Conservation (phyloP, 2,113 vertebrate species). For the Macroglossus sobrinus region DNA sequence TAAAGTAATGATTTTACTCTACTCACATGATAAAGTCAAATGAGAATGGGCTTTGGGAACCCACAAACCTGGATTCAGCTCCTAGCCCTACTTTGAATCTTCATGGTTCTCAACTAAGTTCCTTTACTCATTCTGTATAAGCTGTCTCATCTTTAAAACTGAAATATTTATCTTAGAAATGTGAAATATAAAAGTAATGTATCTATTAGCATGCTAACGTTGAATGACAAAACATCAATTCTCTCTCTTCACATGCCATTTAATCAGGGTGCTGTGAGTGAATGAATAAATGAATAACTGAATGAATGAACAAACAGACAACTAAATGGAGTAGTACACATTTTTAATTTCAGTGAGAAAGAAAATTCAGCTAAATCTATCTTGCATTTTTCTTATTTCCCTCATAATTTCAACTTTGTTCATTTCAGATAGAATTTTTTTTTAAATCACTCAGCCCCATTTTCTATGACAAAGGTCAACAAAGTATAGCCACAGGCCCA, state of each 20-base stretch:
- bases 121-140: accelerated
- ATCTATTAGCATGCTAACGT: background rate
- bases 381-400: background rate
- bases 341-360: background rate
- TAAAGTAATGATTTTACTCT: background rate
- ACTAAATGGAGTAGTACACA: background rate
- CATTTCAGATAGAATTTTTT: background rate
- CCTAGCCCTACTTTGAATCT: no score
- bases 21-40: accelerated
- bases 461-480: background rate
- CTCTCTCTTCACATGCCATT: background rate
- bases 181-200: background rate
- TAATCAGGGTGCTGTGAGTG: background rate
- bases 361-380: background rate
- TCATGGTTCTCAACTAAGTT: background rate
- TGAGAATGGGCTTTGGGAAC: background rate
- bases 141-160: background rate
- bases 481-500: background rate
- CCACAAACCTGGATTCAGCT: background rate
- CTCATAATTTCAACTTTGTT: background rate
- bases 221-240: background rate
- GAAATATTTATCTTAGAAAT: background rate
- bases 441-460: background rate
- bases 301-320: background rate
- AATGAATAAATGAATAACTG: background rate